These are phyloP conservation scores for Lithophane socia DNA, from an alignment of 2,888 invertebrate species.

Conservation along the genomic window DNA sequence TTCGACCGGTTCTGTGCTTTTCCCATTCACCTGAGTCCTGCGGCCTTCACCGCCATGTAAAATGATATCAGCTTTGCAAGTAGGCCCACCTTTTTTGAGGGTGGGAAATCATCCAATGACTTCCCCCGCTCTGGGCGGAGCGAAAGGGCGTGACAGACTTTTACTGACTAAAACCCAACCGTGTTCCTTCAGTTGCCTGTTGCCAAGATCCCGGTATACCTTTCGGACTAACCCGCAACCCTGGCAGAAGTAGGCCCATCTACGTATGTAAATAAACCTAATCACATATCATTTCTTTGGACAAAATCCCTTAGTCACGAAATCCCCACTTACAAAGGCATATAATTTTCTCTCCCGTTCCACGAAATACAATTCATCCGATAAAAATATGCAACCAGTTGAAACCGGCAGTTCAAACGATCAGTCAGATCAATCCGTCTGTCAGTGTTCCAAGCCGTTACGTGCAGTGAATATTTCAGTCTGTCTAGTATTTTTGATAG, in stretches of 20 bases:
- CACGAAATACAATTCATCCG: not conserved
- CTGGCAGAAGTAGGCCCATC: too few relatives aligned
- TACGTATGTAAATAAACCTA: too few relatives aligned
- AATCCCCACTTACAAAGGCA: not conserved
- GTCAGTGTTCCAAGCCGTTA: conserved; percentile 25
- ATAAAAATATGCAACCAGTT: conserved; percentile 19
- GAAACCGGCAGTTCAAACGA: conserved; percentile 20
- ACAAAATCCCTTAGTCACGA: not conserved
- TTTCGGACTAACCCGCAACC: too few relatives aligned
- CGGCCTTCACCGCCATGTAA: not conserved
- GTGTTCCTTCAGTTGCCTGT: too few relatives aligned
- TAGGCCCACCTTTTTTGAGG: not conserved
- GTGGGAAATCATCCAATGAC: too few relatives aligned
- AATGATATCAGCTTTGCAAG: not conserved
- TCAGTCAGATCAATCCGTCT: conserved; percentile 26
- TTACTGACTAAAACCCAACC: too few relatives aligned
- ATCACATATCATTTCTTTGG: not conserved
- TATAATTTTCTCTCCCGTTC: not conserved
- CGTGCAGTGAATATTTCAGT: conserved; percentile 31
- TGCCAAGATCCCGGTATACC: too few relatives aligned
- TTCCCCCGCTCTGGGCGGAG: too few relatives aligned
- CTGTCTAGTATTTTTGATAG: conserved; percentile 22
- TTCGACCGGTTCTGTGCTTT: too few relatives aligned
- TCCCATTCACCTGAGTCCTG: too few relatives aligned
- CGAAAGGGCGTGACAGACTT: too few relatives aligned